Base-by-base conservation (phyloP, 2,888 invertebrate genomes). In the Andrena hattorfiana region DNA sequence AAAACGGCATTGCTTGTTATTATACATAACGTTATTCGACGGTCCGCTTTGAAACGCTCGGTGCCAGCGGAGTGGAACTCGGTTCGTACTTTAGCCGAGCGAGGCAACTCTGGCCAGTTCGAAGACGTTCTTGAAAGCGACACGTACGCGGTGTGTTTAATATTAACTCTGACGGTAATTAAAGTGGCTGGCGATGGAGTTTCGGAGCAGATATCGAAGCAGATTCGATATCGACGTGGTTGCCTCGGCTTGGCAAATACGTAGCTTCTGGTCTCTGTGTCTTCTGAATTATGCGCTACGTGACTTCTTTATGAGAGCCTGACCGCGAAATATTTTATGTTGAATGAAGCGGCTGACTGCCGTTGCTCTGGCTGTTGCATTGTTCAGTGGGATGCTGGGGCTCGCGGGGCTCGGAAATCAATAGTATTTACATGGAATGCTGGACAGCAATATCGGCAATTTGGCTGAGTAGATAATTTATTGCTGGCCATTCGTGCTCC, bases 351-450 rank as follows among this genome's bases (percentile, higher is more conserved):
- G 30, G 48, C 16, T 8, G 28, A 4, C 30, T 5, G 6, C 32
- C 2, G 20, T 26, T 10, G 16, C 23, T 62, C 30, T n/a, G 28
- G 20, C 23, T 49, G 56, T 62, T 71, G 30, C 42, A 23, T 67
- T 42, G 49, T n/a, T 60, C 30, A 67, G 20, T n/a, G 54, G 30
- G 20, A 32, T 26, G 28, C 8, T 35, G 20, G 26, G 20, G 62
- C 35, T 56, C 48, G 8, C 49, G 23, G 16, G 1, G 32, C 23
- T 5, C n/a, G 13, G 69, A 69, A 63, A 69, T 76, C 75, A 49
- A 74, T 67, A 75, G 7, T 26, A 68, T 51, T 68, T 62, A 68
- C 69, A 51, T 32, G 48, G 42, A 23, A 35, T 48, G 54, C 8
- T 35, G 69, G 51, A 20, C 20, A 26, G 35, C 23, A 23, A 54